Evolutionary conservation across 2,888 invertebrate species (phyloP).

Genomic region (Chironomus tentans): DNA sequence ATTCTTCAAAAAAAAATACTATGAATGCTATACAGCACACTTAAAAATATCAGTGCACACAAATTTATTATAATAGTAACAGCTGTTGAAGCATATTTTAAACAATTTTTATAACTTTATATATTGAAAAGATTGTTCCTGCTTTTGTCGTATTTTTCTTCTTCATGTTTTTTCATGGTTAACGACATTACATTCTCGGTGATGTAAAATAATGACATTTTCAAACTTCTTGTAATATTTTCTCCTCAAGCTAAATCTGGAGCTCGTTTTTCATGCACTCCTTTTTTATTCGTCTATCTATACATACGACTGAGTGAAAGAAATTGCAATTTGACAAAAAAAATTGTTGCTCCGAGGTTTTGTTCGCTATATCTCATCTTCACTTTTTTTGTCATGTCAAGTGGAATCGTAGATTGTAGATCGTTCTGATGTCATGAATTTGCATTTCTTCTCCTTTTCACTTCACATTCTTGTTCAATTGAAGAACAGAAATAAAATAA

Average conservation of each 20-base stretch:
- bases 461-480: neutral
- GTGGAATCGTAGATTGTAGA: conserved; percentile 3
- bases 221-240: neutral
- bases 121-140: neutral
- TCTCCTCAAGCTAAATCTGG: neutral
- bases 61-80: conserved; percentile 19
- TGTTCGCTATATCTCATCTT: neutral
- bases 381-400: neutral
- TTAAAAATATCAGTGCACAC: neutral
- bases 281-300: no score
- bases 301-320: neutral
- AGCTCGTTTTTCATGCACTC: neutral
- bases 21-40: no score
- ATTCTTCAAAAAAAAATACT: no score
- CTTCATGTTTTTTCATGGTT: neutral
- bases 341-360: neutral
- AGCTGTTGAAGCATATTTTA: conserved; percentile 13
- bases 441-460: neutral
- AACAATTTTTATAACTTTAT: conserved; percentile 3
- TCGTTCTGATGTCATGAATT: conserved; percentile 1
- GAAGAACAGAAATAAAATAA: neutral
- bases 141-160: neutral
- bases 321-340: neutral
- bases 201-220: conserved; percentile 19
- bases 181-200: neutral